A percentile compares a stretch with the other conserved stretches of the same genome.
phyloP scores from a whole-genome alignment of 2,113 vertebrate genomes.

The Rostratula benghalensis region DNA sequence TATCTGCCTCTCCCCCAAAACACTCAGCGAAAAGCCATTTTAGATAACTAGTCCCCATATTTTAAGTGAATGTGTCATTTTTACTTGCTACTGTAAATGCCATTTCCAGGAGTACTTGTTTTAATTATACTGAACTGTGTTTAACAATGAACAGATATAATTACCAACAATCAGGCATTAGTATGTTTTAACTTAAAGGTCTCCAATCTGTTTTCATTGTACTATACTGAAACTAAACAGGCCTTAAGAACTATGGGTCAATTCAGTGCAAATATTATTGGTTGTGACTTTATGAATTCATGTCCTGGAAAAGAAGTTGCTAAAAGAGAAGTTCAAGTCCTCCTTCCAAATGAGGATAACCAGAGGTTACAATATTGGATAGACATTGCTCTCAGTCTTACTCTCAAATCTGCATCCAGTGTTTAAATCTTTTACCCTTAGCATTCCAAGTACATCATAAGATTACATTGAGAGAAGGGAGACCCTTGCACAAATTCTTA shows the following conservation, averaged over 20 bases:
- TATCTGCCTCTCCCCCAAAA: background rate
- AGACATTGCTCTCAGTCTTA: background rate
- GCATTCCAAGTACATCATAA: background rate
- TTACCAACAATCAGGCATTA: background rate
- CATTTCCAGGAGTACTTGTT: background rate
- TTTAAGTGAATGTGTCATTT: background rate
- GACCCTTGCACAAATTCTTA: background rate
- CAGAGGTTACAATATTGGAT: background rate
- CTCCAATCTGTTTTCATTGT: background rate
- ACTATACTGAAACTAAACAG: background rate
- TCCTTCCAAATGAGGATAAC: background rate
- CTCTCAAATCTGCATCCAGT: background rate
- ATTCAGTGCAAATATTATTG: background rate
- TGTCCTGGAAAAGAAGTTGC: background rate
- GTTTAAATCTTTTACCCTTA: background rate
- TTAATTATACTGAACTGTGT: background rate
- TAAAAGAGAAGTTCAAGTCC: background rate
- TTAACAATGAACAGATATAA: background rate
- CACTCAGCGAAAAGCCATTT: background rate
- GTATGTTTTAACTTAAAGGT: background rate
- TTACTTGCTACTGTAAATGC: background rate
- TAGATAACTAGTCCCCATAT: background rate
- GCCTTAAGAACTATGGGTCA: background rate
- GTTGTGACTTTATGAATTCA: background rate
- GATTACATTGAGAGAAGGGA: background rate